These are phyloP conservation scores for Lasioglossum oenotherae DNA, from an alignment of 2,888 invertebrate genomes.

Conservation along the genomic window DNA sequence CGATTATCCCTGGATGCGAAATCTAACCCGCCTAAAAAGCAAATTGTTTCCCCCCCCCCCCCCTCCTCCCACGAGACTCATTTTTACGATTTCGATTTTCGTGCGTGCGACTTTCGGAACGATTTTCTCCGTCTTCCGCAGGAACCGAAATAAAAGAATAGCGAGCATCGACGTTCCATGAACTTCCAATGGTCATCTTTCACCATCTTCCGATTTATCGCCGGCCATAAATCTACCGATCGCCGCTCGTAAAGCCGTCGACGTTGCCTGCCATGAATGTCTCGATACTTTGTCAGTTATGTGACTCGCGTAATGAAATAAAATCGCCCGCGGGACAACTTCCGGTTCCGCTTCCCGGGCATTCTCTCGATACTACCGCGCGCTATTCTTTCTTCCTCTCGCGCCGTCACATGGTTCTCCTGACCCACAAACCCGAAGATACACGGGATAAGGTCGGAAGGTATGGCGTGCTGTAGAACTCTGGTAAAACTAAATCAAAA, in stretches of 20 bases:
- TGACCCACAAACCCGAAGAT: background rate
- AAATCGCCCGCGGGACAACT: constrained; percentile 15
- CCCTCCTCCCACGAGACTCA: background rate
- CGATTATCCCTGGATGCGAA: background rate
- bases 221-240: constrained; percentile 45
- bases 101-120: background rate
- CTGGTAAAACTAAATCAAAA: constrained; percentile 21
- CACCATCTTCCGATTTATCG: constrained; percentile 15
- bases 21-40: background rate
- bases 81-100: constrained; percentile 29
- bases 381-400: constrained; percentile 5
- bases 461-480: background rate
- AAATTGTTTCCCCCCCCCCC: background rate
- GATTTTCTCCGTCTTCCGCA: background rate
- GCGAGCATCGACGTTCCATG: background rate
- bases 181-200: background rate
- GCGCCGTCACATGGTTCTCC: background rate
- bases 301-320: constrained; percentile 42
- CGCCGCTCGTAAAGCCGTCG: constrained; percentile 29
- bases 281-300: constrained; percentile 16
- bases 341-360: background rate
- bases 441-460: background rate
- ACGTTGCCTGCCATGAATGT: background rate
- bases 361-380: background rate
- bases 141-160: constrained; percentile 14